Evolutionary conservation across 2,113 vertebrate genomes (phyloP).

Genomic region (Connochaetes taurinus): DNA sequence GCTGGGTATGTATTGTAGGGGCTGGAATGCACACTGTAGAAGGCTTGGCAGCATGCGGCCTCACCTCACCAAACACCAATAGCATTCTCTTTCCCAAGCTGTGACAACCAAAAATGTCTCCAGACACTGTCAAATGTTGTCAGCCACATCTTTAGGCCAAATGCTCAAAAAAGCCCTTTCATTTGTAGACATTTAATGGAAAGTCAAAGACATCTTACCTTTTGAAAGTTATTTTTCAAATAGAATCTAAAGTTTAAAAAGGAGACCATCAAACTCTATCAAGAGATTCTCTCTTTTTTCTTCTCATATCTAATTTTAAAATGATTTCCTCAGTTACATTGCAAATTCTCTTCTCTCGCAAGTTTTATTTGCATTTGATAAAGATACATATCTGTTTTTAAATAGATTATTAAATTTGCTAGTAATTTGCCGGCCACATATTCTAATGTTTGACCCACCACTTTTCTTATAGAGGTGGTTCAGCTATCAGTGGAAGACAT

Average conservation of each 20-base stretch:
- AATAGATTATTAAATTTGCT: background rate
- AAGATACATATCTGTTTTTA: background rate
- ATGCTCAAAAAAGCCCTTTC: background rate
- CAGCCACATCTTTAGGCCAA: background rate
- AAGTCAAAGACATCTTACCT: background rate
- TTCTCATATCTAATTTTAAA: background rate
- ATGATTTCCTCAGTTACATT: background rate
- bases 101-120: background rate
- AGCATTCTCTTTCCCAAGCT: background rate
- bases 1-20: background rate
- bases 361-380: background rate
- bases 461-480: background rate
- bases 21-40: background rate
- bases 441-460: background rate
- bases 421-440: background rate
- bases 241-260: background rate
- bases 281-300: background rate
- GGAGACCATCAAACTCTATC: background rate
- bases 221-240: constrained; percentile 20
- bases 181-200: background rate
- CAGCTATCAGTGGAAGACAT: background rate
- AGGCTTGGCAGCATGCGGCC: background rate
- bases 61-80: background rate
- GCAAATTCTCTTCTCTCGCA: background rate
- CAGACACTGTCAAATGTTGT: background rate